Evolutionary conservation across 2,113 vertebrate genomes (phyloP).

Genomic region (Apistogramma diplotaenia): DNA sequence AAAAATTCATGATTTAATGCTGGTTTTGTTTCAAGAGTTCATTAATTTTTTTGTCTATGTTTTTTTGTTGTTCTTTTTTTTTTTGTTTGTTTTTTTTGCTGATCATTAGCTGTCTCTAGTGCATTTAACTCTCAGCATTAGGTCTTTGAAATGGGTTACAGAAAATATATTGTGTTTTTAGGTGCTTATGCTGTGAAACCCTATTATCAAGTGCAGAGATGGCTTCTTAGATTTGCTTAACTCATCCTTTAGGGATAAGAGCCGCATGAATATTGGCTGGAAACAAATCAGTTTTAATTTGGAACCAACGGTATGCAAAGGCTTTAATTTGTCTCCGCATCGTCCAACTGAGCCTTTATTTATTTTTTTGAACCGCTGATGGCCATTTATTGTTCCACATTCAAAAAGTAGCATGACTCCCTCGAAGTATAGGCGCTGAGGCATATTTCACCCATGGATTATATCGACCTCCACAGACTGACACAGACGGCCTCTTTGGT

Average conservation of each 20-base stretch:
- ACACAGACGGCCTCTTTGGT: slow-evolving; percentile 8
- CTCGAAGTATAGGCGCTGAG: slow-evolving; percentile 1
- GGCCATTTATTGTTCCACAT: slow-evolving; percentile 37
- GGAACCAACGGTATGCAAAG: slow-evolving; percentile 18
- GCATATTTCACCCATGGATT: slow-evolving; percentile 22
- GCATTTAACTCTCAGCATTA: slow-evolving; percentile 45
- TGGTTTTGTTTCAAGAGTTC: slow-evolving; percentile 51
- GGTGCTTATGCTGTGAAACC: slow-evolving; percentile 24
- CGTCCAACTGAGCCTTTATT: not conserved
- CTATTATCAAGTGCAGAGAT: slow-evolving; percentile 25
- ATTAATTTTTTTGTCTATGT: slow-evolving; percentile 60
- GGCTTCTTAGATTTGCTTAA: slow-evolving; percentile 13
- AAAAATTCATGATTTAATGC: slow-evolving; percentile 59
- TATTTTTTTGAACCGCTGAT: slow-evolving; percentile 23
- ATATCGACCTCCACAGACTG: not conserved
- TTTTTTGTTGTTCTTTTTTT: too few species aligned
- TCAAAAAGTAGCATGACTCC: slow-evolving; percentile 35
- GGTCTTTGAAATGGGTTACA: slow-evolving; percentile 35
- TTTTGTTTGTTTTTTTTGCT: not conserved
- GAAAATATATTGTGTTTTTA: slow-evolving; percentile 21
- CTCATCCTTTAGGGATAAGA: slow-evolving; percentile 23
- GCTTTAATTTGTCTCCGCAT: slow-evolving; percentile 27
- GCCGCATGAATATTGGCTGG: slow-evolving; percentile 15
- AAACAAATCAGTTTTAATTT: slow-evolving; percentile 52
- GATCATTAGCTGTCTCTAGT: slow-evolving; percentile 58